Evolutionary conservation across 1,140 invertebrate genomes (phyloP).

Genomic region (Kradibia gibbosae): DNA sequence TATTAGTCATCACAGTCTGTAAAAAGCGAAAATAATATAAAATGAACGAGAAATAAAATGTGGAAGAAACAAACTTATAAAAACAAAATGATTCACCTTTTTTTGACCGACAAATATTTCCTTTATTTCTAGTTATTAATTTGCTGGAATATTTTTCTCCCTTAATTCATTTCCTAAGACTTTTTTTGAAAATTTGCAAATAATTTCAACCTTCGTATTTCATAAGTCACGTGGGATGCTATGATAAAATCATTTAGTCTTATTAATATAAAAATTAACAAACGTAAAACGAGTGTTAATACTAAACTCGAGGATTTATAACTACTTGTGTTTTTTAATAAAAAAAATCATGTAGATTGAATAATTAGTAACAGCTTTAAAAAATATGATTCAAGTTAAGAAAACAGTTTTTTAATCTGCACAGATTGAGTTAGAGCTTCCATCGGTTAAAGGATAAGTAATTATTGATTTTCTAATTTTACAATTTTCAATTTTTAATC

Average conservation of each 20-base stretch:
- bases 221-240: conserved; percentile 27
- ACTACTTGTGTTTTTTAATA: no score
- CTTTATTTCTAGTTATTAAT: conserved; percentile 25
- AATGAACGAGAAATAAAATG: not conserved
- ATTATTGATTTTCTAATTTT: no score
- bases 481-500: no score
- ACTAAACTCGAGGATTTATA: no score
- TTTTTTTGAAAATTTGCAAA: not conserved
- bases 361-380: no score
- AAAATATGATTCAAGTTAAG: no score
- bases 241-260: conserved; percentile 34
- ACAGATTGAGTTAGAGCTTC: no score
- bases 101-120: conserved; percentile 52
- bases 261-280: conserved; percentile 32
- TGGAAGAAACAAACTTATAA: not conserved
- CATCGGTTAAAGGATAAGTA: no score
- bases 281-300: not conserved
- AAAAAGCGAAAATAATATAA: not conserved
- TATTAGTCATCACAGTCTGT: no score
- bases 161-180: not conserved
- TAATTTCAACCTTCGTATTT: conserved; percentile 23
- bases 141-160: conserved; percentile 27
- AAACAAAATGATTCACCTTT: conserved; percentile 17
- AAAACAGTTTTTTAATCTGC: no score
- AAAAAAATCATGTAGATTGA: no score